Percentiles rank a stretch among this genome's conserved stretches.
Conservation (phyloP, 2,888 invertebrate species). For the Yponomeuta sedellus region DNA sequence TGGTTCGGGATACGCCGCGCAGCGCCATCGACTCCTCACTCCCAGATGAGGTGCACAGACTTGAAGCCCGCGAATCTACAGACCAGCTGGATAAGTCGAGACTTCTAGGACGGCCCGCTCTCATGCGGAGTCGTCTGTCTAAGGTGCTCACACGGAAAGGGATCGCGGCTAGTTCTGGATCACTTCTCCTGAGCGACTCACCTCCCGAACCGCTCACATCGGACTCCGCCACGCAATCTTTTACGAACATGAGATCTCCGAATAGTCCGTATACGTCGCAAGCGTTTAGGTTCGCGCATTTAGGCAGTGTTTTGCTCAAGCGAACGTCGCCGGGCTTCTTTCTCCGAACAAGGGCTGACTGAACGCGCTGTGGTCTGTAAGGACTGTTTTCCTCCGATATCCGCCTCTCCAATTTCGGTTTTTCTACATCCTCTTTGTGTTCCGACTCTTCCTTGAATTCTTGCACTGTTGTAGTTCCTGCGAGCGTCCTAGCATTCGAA, state of each 20-base stretch:
- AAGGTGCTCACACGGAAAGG: constrained; percentile 89
- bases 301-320: constrained; percentile 86
- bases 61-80: constrained; percentile 89
- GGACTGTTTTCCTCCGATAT: constrained; percentile 76
- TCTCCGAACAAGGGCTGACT: constrained; percentile 59
- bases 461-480: constrained; percentile 50
- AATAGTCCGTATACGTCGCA: constrained; percentile 94
- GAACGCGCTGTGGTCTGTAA: constrained; percentile 61
- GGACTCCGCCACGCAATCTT: constrained; percentile 89
- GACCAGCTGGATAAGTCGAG: constrained; percentile 92
- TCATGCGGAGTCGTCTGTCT: constrained; percentile 87
- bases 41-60: constrained; percentile 89
- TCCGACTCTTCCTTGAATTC: constrained; percentile 64
- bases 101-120: constrained; percentile 87
- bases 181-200: constrained; percentile 86
- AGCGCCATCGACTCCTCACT: constrained; percentile 89
- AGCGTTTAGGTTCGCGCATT: constrained; percentile 81
- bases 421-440: constrained; percentile 51
- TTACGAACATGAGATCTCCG: constrained; percentile 91
- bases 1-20: constrained; percentile 84
- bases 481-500: constrained; percentile 55
- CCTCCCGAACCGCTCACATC: constrained; percentile 83
- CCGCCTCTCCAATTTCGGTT: constrained; percentile 79
- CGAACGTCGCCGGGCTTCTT: constrained; percentile 74
- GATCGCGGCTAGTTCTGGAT: constrained; percentile 89